Evolutionary conservation across 64 coral and sea anemone genomes (phyloP).

Genomic region (Stichodactyla mertensii): DNA sequence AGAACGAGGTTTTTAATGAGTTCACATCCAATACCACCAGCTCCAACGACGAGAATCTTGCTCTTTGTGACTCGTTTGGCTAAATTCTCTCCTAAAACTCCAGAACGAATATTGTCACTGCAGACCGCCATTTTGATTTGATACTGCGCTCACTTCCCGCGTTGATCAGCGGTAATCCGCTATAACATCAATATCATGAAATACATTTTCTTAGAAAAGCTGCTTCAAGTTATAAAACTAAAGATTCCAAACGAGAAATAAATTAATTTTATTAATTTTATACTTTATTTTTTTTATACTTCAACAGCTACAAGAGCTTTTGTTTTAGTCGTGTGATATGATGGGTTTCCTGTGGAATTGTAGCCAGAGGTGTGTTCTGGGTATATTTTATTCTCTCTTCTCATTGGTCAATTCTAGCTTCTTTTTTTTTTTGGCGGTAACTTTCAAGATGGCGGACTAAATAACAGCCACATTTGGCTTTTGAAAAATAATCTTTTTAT

Average conservation of each 20-base stretch:
- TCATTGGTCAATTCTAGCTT: not conserved
- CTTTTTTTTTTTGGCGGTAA: not conserved
- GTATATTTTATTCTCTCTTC: not conserved
- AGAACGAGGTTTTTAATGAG: conserved; percentile 94
- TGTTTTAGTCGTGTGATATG: no score
- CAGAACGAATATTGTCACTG: conserved; percentile 27
- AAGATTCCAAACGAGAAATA: no score
- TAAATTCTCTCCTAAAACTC: conserved; percentile 70
- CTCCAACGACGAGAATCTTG: conserved; percentile 87
- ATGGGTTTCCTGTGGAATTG: not conserved
- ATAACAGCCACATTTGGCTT: conserved; percentile 6
- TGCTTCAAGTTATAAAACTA: no score
- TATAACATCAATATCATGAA: no score
- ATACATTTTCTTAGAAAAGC: no score
- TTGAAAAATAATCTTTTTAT: not conserved
- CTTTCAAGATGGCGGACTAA: conserved; percentile 43
- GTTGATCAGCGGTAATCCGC: conserved; percentile 15
- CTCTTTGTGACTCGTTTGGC: conserved; percentile 57
- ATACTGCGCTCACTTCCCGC: conserved; percentile 9
- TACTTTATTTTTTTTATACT: no score
- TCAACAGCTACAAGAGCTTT: no score
- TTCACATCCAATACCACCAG: conserved; percentile 98
- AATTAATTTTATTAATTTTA: no score
- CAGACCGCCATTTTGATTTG: conserved; percentile 73
- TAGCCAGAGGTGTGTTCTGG: not conserved